Percentiles rank a stretch among this genome's conserved stretches.
These are phyloP conservation scores for Rhynchotus rufescens DNA, from an alignment of 2,797 vertebrate species.

Conservation along the genomic window DNA sequence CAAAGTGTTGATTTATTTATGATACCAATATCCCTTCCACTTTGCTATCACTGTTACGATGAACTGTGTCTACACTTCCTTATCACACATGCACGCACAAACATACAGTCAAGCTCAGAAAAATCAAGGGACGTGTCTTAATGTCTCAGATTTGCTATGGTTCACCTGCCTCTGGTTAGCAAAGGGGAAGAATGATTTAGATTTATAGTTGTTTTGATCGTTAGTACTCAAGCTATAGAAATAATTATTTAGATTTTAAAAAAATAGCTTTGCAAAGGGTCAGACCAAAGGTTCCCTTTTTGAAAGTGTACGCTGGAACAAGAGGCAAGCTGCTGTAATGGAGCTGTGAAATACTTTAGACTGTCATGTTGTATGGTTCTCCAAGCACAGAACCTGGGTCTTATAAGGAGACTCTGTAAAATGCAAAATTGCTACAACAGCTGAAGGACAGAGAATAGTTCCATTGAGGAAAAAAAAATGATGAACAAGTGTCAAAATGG, in stretches of 20 bases:
- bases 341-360: constrained; percentile 2
- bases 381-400: constrained; percentile 13
- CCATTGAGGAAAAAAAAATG: constrained; percentile 68
- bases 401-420: constrained; percentile 35
- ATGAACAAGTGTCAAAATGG: constrained; percentile 64
- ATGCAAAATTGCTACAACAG: constrained; percentile 67
- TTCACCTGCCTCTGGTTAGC: neutral
- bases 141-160: neutral
- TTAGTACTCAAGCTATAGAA: constrained; percentile 7
- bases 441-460: constrained; percentile 68
- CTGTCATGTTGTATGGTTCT: neutral
- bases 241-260: constrained; percentile 4
- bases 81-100: neutral
- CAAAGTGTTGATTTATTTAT: neutral
- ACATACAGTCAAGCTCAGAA: neutral
- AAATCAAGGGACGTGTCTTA: neutral
- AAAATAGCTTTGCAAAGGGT: neutral
- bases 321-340: neutral
- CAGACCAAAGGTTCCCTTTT: neutral
- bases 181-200: neutral
- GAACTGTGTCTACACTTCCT: neutral
- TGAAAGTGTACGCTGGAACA: neutral
- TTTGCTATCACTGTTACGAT: fast-evolving
- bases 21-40: neutral
- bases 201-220: neutral